A percentile compares a stretch with the other conserved stretches of the same genome.
Conservation (phyloP, 2,888 invertebrate species). For the Acrobasis consociella region DNA sequence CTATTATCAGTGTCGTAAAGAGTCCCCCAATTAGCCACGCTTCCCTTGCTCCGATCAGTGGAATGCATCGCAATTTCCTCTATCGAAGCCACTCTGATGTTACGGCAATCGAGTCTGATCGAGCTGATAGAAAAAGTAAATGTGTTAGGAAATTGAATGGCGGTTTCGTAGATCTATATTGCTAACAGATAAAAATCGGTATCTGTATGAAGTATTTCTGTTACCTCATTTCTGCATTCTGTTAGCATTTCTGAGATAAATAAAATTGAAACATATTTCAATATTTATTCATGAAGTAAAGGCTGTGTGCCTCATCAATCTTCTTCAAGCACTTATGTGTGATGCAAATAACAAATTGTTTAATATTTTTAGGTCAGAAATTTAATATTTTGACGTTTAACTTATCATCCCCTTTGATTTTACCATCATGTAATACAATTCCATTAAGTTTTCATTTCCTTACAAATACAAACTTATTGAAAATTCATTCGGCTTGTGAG, state of each 20-base stretch:
- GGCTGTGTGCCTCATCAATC: no score
- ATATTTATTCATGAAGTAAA: no score
- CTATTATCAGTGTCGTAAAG: slow-evolving; percentile 2
- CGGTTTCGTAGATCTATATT: not conserved
- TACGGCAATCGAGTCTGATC: slow-evolving; percentile 16
- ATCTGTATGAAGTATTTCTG: not conserved
- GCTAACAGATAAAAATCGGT: not conserved
- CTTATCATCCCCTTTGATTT: no score
- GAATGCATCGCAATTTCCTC: slow-evolving; percentile 19
- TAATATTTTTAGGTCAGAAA: no score
- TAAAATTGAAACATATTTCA: not conserved
- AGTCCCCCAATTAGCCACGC: slow-evolving; percentile 11
- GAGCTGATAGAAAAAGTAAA: slow-evolving; percentile 15
- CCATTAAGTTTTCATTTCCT: no score
- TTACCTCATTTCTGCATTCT: no score
- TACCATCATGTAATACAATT: no score
- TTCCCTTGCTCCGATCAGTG: slow-evolving; percentile 7
- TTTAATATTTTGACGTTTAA: no score
- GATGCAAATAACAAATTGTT: no score
- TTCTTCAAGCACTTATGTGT: no score
- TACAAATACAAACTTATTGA: not conserved
- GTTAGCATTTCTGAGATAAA: not conserved
- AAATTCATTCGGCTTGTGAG: not conserved
- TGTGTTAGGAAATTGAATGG: slow-evolving; percentile 13
- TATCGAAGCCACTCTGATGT: slow-evolving; percentile 8